Evolutionary conservation across 1,140 invertebrate species (phyloP).

Genomic region (Phocides pigmalion): DNA sequence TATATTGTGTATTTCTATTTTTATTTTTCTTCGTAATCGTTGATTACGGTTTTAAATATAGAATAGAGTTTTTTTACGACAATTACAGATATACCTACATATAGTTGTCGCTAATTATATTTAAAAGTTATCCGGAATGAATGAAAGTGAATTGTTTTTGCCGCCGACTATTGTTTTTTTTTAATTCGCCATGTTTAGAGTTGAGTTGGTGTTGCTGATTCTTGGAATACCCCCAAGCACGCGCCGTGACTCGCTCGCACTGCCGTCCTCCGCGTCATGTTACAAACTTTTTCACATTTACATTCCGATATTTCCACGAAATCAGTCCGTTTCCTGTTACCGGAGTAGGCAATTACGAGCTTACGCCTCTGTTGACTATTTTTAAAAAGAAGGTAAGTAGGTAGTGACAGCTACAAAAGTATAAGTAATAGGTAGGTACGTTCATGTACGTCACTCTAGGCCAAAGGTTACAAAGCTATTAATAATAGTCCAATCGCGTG

Average conservation of each 20-base stretch:
- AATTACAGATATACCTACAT: no score
- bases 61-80: no score
- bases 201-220: slow-evolving; percentile 59
- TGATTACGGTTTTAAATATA: no score
- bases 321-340: slow-evolving; percentile 48
- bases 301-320: slow-evolving; percentile 74
- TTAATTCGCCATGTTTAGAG: slow-evolving; percentile 33
- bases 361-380: neutral
- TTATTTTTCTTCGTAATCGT: no score
- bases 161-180: no score
- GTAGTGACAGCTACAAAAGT: neutral
- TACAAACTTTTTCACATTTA: slow-evolving; percentile 71
- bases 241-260: slow-evolving; percentile 50
- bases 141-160: no score
- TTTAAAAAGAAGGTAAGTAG: slow-evolving; percentile 1
- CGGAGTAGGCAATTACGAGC: slow-evolving; percentile 28
- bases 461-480: slow-evolving; percentile 11
- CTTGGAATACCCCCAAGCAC: slow-evolving; percentile 72
- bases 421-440: neutral
- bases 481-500: slow-evolving; percentile 6
- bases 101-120: no score
- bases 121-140: no score
- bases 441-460: slow-evolving; percentile 8
- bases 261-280: slow-evolving; percentile 49
- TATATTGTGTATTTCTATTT: no score